Conservation (phyloP, 1,140 invertebrate genomes). For the Proctacanthus coquilletti region DNA sequence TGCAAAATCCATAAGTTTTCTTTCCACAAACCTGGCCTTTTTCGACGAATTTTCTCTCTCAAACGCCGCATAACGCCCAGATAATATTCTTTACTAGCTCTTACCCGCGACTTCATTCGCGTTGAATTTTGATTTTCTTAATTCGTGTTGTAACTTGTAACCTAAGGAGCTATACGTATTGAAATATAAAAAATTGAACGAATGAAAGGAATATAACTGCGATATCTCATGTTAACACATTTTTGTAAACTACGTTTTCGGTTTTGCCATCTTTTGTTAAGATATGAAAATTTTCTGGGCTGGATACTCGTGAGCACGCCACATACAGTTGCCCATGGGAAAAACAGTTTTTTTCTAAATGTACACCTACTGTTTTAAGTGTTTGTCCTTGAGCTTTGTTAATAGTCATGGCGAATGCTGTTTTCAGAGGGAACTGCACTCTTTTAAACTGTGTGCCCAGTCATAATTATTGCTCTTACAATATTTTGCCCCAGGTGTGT, state of each 20-base stretch:
- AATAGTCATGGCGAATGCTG: constrained; percentile 36
- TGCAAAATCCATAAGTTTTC: constrained; percentile 3
- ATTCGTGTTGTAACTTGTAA: no score
- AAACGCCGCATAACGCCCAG: constrained; percentile 10
- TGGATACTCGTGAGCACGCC: constrained; percentile 17
- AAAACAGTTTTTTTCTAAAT: constrained; percentile 15
- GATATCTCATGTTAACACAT: no score
- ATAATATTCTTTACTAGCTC: constrained; percentile 15
- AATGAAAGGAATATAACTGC: no score
- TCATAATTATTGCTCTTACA: constrained; percentile 22
- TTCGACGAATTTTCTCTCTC: constrained; percentile 10
- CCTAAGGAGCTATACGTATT: no score
- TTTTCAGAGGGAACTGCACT: constrained; percentile 17
- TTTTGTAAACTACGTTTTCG: no score
- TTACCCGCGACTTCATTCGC: no score
- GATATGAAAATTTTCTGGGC: no score
- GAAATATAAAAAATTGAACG: no score
- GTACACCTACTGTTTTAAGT: constrained; percentile 19
- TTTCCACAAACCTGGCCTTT: constrained; percentile 10
- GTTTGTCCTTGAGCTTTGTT: constrained; percentile 40
- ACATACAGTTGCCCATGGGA: constrained; percentile 14
- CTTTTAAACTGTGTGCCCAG: constrained; percentile 10
- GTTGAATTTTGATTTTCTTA: no score
- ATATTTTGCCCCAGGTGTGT: constrained; percentile 12
- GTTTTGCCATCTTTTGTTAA: no score